Base-by-base conservation (phyloP, 1,140 invertebrate genomes). In the Homalodisca vitripennis region DNA sequence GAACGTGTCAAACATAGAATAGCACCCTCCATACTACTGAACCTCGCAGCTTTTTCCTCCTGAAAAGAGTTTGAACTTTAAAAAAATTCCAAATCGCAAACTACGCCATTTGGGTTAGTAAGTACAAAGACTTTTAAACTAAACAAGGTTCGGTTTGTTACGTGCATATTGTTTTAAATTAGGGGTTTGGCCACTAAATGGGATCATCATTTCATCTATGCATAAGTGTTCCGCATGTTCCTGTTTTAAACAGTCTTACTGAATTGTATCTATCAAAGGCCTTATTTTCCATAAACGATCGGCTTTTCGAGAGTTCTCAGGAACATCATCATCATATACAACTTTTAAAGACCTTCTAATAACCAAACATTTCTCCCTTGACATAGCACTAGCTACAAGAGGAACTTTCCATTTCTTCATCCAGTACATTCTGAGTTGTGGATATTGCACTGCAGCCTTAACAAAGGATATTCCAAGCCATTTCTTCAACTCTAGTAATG, bases 81-180 rank as follows among this genome's bases (percentile, higher is more conserved):
- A 31, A 55, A 67, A n/a, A 67, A 20, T 53, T 32, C 26, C 34
- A 74, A 73, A 73, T 74, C 69, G 17, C 71, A 64, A 13, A 71
- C 62, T 14, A 74, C 24, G 2, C 73, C 73, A 68, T 71, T 60
- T 1, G 69, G 65, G 14, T 53, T 20, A 20, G 72, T 34, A 31
- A 73, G 31, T 2, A 74, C 72, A 73, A 73, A 73, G 32, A 57
- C 70, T 47, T 73, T 73, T 53, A 74, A 57, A 32, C 72, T 72
- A n/a, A n/a, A 63, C 53, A 48, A 72, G 73, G 60, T 73, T 71
- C 3, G 73, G 73, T 53, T 74, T 74, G 10, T 55, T 65, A 26
- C 17, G 65, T 34, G 73, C 66, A 65, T 32, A 70, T 47, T 73
- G 71, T 27, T 55, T 57, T 20, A 67, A 29, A n/a, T n/a, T n/a